Base-by-base conservation (phyloP, 2,797 vertebrate species). In the Sparidentex hasta region DNA sequence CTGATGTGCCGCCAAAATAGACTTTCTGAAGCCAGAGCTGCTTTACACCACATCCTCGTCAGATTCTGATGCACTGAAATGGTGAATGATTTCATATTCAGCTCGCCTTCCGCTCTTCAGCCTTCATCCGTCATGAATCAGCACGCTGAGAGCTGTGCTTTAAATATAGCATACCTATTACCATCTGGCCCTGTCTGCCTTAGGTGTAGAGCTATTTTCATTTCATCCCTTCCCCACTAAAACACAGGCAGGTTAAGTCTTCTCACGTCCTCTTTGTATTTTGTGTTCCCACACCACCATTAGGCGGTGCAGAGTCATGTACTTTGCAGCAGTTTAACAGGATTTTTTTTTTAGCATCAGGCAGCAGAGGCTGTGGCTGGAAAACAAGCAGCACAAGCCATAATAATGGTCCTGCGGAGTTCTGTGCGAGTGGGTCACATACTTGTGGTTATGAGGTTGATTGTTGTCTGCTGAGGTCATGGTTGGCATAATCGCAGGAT, bases 1-100 rank as follows among this genome's bases (percentile, higher is more conserved):
- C 80, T 93, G 88, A 94, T 90, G 88, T 83, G 54, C 80, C 64
- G 93, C 94, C 94, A 95, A 82, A 78, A 81, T 58, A 16, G 67
- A 80, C 79, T 82, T 63, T 82, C 20, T 27, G 51, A 83, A 65
- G 79, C 84, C 86, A 78, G 46, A 76, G 47, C 74, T 54, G 67
- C 78, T 81, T 74, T 2, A n/a, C 58, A 80, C 61, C 74, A 48
- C 65, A 54, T 78, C 74, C 66, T 78, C 74, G 23, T 83, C 70
- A 65, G 75, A 78, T 66, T 75, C 46, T 27, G 51, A 69, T 48
- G 57, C 38, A 27, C 62, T 52, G 21, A 61, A 76, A 46, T 69
- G 71, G 78, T 76, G 65, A 52, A 69, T 74, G 48, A 70, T 73
- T 82, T 79, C 11, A 59, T 44, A 43, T 72, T 74, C 65, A 46